Evolutionary conservation across 2,797 vertebrate species (phyloP), one percentile per base, ranked within the genome.

Genomic region (Spinibarbus caldwelli): DNA sequence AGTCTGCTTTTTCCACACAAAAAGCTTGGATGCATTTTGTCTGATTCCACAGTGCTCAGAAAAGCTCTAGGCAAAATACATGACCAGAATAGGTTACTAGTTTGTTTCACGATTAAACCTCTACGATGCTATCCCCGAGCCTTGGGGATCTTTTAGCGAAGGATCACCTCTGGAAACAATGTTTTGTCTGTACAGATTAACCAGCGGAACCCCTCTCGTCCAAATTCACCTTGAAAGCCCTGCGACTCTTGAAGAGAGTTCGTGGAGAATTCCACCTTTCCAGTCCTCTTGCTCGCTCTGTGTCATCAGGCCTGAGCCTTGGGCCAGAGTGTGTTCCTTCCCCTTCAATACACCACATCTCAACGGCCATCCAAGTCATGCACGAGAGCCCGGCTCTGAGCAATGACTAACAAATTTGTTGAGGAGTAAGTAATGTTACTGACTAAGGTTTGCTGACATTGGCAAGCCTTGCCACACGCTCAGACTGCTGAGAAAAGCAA

Each of bases 61-160:
- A 82, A 87, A 84, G 82, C 89, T 88, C 76, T 36, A 85, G 86
- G 86, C 86, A 83, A 86, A 90, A 88, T 80, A 88, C 87, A 90
- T 86, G 86, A 90, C 87, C 87, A 86, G 84, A 83, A 86, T 82
- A 85, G 82, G 67, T 83, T 87, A 78, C 87, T 78, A 68, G 70
- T 81, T 82, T 87, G 83, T 86, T 77, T 87, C 82, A 66, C 83
- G 84, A 88, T 85, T 86, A 90, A 88, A 88, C 82, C 86, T 86
- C 75, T 71, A 75, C 73, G 36, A 85, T 75, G 66, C 85, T 79
- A 85, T 88, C 77, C 47, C 66, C 8, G 43, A 86, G 78, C 84
- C 84, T 59, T 80, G 72, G 82, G 84, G 84, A 84, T 88, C 64
- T 67, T 84, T 87, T 75, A 87, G 78, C 43, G 59, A 83, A 78